Conservation (phyloP, 2,797 vertebrate genomes). For the Lophius americanus region DNA sequence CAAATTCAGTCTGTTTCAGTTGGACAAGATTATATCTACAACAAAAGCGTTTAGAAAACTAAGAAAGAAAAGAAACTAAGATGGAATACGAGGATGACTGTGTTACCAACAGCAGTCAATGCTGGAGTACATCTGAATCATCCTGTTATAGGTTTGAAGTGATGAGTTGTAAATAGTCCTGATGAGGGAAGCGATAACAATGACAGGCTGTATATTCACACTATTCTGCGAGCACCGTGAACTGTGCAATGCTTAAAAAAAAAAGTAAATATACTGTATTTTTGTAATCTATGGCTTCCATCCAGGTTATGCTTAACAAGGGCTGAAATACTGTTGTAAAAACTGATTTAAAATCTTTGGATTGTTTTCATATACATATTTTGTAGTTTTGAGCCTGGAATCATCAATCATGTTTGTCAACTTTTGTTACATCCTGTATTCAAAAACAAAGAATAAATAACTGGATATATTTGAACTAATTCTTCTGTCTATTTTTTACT, state of each 20-base stretch:
- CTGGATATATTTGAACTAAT: conserved; percentile 24
- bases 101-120: neutral
- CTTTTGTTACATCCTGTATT: conserved; percentile 19
- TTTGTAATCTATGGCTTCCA: conserved; percentile 50
- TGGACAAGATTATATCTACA: neutral
- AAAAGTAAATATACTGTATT: conserved; percentile 67
- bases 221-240: conserved; percentile 20
- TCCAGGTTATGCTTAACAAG: conserved; percentile 15
- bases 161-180: neutral
- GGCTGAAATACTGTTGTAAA: conserved; percentile 7
- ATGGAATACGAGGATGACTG: neutral
- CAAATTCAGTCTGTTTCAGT: neutral
- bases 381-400: conserved; percentile 19
- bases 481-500: neutral
- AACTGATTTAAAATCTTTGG: neutral
- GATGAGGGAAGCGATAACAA: conserved; percentile 2
- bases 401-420: conserved; percentile 11
- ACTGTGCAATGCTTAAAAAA: conserved; percentile 39
- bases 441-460: conserved; percentile 45
- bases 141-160: neutral
- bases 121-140: neutral
- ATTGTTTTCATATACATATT: conserved; percentile 13
- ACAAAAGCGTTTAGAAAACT: no score
- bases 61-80: neutral
- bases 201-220: conserved; percentile 31